These are phyloP conservation scores for Frieseomelitta varia DNA, from an alignment of 1,140 invertebrate species.

Conservation along the genomic window DNA sequence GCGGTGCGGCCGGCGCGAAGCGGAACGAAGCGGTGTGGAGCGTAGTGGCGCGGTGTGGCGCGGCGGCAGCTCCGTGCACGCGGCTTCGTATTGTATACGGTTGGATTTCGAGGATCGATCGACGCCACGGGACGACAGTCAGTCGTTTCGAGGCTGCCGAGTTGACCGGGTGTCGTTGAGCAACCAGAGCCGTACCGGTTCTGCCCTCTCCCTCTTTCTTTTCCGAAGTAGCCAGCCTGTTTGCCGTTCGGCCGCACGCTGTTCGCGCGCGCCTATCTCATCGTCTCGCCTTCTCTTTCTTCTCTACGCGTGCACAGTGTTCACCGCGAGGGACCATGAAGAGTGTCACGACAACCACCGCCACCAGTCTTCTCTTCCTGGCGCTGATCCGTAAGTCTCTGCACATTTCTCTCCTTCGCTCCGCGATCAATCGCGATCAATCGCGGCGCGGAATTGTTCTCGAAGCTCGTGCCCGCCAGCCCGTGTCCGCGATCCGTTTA, in stretches of 20 bases:
- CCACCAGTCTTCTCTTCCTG: slow-evolving; percentile 29
- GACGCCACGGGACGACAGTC: slow-evolving; percentile 57
- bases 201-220: slow-evolving; percentile 15
- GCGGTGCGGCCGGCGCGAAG: neutral
- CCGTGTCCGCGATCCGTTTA: neutral
- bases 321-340: slow-evolving; percentile 44
- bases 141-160: slow-evolving; percentile 78
- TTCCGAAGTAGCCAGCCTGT: slow-evolving; percentile 1
- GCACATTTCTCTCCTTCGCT: neutral
- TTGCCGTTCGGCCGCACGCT: neutral
- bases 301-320: slow-evolving; percentile 9
- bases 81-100: slow-evolving; percentile 6
- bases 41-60: neutral
- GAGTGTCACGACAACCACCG: slow-evolving; percentile 36
- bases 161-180: slow-evolving; percentile 70
- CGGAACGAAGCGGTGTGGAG: neutral
- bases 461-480: neutral
- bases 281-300: neutral
- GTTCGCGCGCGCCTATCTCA: neutral
- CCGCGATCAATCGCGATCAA: neutral
- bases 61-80: neutral
- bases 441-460: neutral
- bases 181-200: slow-evolving; percentile 58
- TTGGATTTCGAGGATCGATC: slow-evolving; percentile 57
- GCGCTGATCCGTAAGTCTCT: slow-evolving; percentile 70